Conservation (phyloP, 2,888 invertebrate genomes). For the Scrobipalpa atriplicella region DNA sequence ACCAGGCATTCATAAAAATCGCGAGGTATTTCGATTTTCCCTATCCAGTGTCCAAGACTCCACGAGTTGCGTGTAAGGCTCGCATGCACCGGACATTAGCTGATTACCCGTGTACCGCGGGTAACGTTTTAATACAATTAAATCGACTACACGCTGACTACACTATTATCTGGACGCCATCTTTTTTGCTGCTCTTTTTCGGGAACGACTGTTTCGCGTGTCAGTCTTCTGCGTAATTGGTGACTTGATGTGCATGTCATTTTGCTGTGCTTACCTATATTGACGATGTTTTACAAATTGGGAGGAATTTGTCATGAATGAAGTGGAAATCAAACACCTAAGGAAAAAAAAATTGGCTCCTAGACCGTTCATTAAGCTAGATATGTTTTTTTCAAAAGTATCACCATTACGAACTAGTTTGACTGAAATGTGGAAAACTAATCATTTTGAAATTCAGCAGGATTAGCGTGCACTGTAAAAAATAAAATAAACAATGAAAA, state of each 20-base stretch:
- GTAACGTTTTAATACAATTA: conserved; percentile 82
- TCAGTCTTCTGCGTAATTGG: conserved; percentile 44
- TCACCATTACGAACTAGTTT: too few relatives aligned
- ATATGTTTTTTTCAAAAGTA: too few relatives aligned
- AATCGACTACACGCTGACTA: conserved; percentile 68
- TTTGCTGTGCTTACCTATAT: background rate
- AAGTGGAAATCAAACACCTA: too few relatives aligned
- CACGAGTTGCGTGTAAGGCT: conserved; percentile 69
- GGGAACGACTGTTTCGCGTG: conserved; percentile 77
- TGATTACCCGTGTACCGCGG: conserved; percentile 75
- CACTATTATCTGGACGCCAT: conserved; percentile 73
- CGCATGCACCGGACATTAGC: conserved; percentile 77
- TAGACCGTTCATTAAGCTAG: too few relatives aligned
- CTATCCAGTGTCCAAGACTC: conserved; percentile 36
- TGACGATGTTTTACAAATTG: background rate
- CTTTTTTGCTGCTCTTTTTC: conserved; percentile 67
- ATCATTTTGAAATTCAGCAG: too few relatives aligned
- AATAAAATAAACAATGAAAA: too few relatives aligned
- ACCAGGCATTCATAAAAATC: background rate
- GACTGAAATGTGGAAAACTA: too few relatives aligned
- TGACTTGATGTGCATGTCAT: conserved; percentile 13
- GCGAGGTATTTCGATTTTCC: conserved; percentile 31
- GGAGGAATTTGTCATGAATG: too few relatives aligned
- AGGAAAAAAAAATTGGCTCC: too few relatives aligned
- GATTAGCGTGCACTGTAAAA: too few relatives aligned